These are phyloP conservation scores for Ctenochaetus hawaiiensis DNA, from an alignment of 2,797 vertebrate genomes.

Conservation along the genomic window DNA sequence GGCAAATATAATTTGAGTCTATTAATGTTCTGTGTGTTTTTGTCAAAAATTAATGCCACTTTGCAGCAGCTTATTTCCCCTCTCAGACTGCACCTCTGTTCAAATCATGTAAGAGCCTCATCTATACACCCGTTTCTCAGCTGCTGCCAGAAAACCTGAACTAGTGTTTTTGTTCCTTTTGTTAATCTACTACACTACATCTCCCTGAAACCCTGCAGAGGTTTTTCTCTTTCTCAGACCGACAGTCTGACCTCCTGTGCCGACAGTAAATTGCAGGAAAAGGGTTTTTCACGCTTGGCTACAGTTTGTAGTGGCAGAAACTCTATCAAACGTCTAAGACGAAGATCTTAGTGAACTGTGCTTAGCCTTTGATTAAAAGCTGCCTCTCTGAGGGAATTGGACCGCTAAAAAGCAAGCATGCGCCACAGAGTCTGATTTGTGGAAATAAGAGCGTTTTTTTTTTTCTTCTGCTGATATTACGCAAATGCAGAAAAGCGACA, in stretches of 20 bases:
- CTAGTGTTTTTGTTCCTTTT: constrained; percentile 32
- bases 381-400: constrained; percentile 50
- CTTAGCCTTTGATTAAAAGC: constrained; percentile 68
- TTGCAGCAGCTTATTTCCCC: constrained; percentile 13
- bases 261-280: constrained; percentile 84
- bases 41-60: constrained; percentile 5
- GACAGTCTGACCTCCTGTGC: constrained; percentile 62
- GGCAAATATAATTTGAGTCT: constrained; percentile 23
- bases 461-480: constrained; percentile 35
- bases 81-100: constrained; percentile 35
- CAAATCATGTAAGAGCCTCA: constrained; percentile 34
- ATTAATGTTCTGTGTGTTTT: constrained; percentile 23
- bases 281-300: constrained; percentile 76
- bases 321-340: constrained; percentile 76
- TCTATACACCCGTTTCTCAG: constrained; percentile 15
- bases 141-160: constrained; percentile 22
- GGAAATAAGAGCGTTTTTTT: constrained; percentile 51
- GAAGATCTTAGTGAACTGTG: constrained; percentile 56
- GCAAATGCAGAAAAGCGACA: constrained; percentile 46
- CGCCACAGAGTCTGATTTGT: constrained; percentile 46
- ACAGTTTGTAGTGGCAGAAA: constrained; percentile 73
- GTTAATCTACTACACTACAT: constrained; percentile 37
- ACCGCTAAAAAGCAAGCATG: constrained; percentile 45
- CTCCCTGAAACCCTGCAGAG: constrained; percentile 43
- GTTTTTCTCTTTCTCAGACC: constrained; percentile 21